Evolutionary conservation across 2,113 vertebrate genomes (phyloP), one percentile per base, ranked within the genome.

Genomic region (Rhineura floridana): DNA sequence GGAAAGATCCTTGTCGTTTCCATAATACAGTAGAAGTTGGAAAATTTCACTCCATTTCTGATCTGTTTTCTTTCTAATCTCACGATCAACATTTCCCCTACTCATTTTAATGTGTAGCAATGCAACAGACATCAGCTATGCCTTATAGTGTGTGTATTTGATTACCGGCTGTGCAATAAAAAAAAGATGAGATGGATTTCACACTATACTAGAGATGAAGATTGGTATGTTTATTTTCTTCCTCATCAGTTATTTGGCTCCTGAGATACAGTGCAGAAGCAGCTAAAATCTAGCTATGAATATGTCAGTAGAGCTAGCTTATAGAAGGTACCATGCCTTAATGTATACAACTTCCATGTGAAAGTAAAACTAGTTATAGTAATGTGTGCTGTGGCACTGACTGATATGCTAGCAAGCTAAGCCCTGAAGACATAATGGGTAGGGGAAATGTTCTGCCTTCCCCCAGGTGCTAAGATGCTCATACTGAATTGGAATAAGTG

Each of bases 101-200:
- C 89, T 73, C n/a, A 76, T 92, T 87, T 81, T 89, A 88, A 78
- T 90, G 33, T 76, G n/a, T 7, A 89, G 3, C 92, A 46, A 86
- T 93, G 79, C 0, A 52, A 39, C 3, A 92, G 39, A 85, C 76
- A 93, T 36, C 87, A 33, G 21, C 48, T 83, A 6, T 87, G 13
- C 36, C 4, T 89, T 83, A 55, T 3, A 62, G 52, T 13, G 88
- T 59, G 21, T 28, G 42, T 59, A 36, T 89, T 92, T 94, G 81
- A 65, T 91, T 91, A 72, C 85, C 70, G 91, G 52, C 52, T 91
- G 67, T 87, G 65, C 33, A 90, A 87, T 81, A 62, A 90, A 91
- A 91, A 88, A 94, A 92, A 84, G 67, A 91, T 92, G 69, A 87
- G 77, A 10, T 2, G 11, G 83, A 39, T 89, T 93, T 93, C 87